Percentiles rank a stretch among this genome's conserved stretches.
phyloP scores from a whole-genome alignment of 2,888 invertebrate genomes.

The Plusia festucae region DNA sequence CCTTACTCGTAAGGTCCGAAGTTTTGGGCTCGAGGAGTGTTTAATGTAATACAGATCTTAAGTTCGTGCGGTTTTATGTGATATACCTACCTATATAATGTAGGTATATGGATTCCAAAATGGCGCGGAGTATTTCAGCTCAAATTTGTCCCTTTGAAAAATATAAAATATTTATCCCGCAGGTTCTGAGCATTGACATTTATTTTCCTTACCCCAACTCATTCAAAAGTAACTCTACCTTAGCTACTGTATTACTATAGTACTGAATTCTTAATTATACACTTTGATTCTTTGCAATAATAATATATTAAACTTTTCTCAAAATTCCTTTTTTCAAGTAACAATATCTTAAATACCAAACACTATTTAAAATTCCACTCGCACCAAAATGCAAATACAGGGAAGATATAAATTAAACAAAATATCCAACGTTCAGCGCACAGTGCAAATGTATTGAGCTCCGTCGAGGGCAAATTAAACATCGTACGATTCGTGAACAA shows the following conservation, averaged over 20 bases:
- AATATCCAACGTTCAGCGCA: slow-evolving; percentile 35
- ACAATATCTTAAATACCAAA: not conserved
- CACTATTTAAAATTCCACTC: slow-evolving; percentile 29
- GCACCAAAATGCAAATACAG: slow-evolving; percentile 26
- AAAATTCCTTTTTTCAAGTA: not conserved
- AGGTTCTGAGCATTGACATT: too few relatives aligned
- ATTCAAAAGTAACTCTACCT: too few relatives aligned
- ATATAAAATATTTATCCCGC: too few relatives aligned
- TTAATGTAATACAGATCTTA: slow-evolving; percentile 11
- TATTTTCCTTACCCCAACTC: too few relatives aligned
- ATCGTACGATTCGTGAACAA: slow-evolving; percentile 44
- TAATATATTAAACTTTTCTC: too few relatives aligned
- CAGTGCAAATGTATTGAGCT: slow-evolving; percentile 39
- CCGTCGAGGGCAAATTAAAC: slow-evolving; percentile 49
- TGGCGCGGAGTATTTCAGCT: not conserved
- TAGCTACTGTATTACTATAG: too few relatives aligned
- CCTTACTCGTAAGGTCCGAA: slow-evolving; percentile 31
- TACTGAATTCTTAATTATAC: too few relatives aligned
- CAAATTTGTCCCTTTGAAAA: too few relatives aligned
- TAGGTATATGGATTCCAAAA: slow-evolving; percentile 9
- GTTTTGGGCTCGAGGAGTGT: slow-evolving; percentile 25
- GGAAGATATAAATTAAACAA: slow-evolving; percentile 48
- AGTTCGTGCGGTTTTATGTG: not conserved
- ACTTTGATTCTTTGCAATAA: too few relatives aligned
- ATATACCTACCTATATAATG: too few relatives aligned